A percentile compares a stretch with the other conserved stretches of the same genome.
Evolutionary conservation across 2,888 invertebrate genomes (phyloP).

Genomic region (Andrena minutula): DNA sequence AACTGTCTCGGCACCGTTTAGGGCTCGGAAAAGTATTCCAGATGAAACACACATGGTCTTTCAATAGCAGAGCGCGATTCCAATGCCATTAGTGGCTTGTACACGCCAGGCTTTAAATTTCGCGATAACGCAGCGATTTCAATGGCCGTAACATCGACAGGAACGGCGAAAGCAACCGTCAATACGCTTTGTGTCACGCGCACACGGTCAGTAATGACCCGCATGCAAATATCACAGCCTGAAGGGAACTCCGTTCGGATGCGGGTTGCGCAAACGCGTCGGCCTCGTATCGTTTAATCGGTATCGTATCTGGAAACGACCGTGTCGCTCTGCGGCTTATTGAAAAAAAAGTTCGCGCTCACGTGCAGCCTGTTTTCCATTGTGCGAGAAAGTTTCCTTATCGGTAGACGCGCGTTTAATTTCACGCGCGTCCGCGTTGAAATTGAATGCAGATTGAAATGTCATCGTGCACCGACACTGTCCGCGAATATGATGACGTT

Average conservation of each 20-base stretch:
- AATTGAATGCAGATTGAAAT: slow-evolving; percentile 49
- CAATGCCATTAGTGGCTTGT: not conserved
- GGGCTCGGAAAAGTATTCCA: no score
- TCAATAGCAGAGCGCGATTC: not conserved
- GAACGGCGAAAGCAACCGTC: slow-evolving; percentile 29
- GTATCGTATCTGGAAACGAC: slow-evolving; percentile 36
- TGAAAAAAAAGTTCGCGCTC: not conserved
- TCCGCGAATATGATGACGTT: slow-evolving; percentile 23
- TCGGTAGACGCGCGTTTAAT: slow-evolving; percentile 39
- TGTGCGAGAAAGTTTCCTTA: slow-evolving; percentile 37
- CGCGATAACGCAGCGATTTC: not conserved
- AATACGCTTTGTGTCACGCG: slow-evolving; percentile 16
- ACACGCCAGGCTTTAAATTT: not conserved
- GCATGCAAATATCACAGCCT: slow-evolving; percentile 47
- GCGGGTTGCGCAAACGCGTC: slow-evolving; percentile 53
- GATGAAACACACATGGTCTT: no score
- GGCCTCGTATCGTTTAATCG: slow-evolving; percentile 43
- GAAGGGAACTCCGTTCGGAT: slow-evolving; percentile 46
- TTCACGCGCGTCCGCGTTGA: slow-evolving; percentile 15
- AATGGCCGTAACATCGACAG: slow-evolving; percentile 1
- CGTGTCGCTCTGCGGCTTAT: not conserved
- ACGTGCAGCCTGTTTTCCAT: not conserved
- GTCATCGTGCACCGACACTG: slow-evolving; percentile 25
- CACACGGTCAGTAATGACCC: slow-evolving; percentile 37
- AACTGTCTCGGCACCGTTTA: no score